These are phyloP conservation scores for Fistularia tabacaria DNA, from an alignment of 2,797 vertebrate genomes.

Conservation along the genomic window DNA sequence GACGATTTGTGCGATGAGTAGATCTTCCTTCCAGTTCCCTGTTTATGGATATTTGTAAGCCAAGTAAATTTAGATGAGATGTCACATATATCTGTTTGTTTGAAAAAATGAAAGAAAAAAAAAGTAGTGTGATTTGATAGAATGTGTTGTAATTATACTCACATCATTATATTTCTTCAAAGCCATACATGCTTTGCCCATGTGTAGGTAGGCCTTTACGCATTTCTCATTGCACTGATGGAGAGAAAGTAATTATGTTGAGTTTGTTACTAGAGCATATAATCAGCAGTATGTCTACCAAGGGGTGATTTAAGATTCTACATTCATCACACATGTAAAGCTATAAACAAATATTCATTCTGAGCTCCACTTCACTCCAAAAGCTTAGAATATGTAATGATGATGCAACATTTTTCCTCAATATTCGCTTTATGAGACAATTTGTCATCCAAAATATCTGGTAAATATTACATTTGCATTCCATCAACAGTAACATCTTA, in stretches of 20 bases:
- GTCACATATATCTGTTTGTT: not conserved
- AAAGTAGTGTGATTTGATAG: slow-evolving; percentile 4
- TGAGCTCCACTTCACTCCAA: too few relatives aligned
- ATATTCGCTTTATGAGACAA: too few relatives aligned
- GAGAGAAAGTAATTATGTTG: slow-evolving; percentile 27
- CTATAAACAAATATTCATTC: too few relatives aligned
- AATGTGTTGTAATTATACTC: slow-evolving; percentile 36
- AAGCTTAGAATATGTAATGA: too few relatives aligned
- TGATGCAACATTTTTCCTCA: too few relatives aligned
- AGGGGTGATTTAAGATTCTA: slow-evolving; percentile 8
- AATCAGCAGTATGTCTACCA: slow-evolving; percentile 20
- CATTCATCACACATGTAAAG: too few relatives aligned
- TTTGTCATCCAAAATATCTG: too few relatives aligned
- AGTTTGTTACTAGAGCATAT: slow-evolving; percentile 10
- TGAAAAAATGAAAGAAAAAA: slow-evolving; percentile 10
- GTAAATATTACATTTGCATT: too few relatives aligned
- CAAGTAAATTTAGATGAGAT: slow-evolving; percentile 4
- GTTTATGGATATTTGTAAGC: too few relatives aligned
- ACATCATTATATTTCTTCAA: slow-evolving; percentile 80
- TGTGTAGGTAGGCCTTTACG: slow-evolving; percentile 84
- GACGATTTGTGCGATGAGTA: too few relatives aligned
- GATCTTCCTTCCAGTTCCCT: too few relatives aligned
- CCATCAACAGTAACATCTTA: too few relatives aligned
- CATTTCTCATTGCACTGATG: slow-evolving; percentile 83
- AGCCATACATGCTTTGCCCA: slow-evolving; percentile 84